phyloP scores from a whole-genome alignment of 2,888 invertebrate genomes.

The Neocrepidodera transversa region DNA sequence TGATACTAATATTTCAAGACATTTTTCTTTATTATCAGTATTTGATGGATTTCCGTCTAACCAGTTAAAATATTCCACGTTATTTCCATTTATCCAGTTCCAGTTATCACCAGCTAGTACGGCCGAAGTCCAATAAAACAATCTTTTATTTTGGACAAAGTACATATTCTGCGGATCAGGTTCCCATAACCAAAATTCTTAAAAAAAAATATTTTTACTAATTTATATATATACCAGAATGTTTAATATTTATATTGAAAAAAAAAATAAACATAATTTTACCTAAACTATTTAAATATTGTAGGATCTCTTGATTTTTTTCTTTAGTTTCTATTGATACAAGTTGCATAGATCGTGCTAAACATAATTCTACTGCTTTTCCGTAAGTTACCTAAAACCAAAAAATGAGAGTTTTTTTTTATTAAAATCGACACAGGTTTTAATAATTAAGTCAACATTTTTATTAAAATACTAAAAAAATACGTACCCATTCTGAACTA shows the following conservation, averaged over 20 bases:
- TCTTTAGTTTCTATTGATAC: constrained; percentile 6
- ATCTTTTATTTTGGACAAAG: constrained; percentile 10
- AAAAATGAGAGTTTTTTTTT: neutral
- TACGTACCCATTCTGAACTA: neutral
- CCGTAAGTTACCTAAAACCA: neutral
- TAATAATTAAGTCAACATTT: neutral
- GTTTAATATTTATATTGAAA: too few relatives aligned
- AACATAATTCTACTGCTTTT: constrained; percentile 6
- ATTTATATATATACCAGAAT: too few relatives aligned
- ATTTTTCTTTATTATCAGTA: constrained; percentile 1
- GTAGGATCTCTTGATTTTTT: constrained; percentile 10
- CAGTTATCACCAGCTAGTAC: neutral
- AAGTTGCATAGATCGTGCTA: neutral
- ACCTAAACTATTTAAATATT: constrained; percentile 11
- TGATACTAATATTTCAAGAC: neutral
- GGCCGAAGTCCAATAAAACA: constrained; percentile 7
- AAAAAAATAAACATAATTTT: too few relatives aligned
- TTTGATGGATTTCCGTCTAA: constrained; percentile 2
- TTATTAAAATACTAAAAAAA: neutral
- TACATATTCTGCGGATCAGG: constrained; percentile 6
- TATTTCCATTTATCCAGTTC: neutral
- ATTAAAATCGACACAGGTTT: neutral
- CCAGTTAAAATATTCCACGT: neutral
- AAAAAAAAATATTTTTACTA: neutral
- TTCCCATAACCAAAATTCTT: constrained; percentile 14